Evolutionary conservation across 1,140 invertebrate genomes (phyloP), one percentile per base, ranked within the genome.

Genomic region (Aradophagus sp.): DNA sequence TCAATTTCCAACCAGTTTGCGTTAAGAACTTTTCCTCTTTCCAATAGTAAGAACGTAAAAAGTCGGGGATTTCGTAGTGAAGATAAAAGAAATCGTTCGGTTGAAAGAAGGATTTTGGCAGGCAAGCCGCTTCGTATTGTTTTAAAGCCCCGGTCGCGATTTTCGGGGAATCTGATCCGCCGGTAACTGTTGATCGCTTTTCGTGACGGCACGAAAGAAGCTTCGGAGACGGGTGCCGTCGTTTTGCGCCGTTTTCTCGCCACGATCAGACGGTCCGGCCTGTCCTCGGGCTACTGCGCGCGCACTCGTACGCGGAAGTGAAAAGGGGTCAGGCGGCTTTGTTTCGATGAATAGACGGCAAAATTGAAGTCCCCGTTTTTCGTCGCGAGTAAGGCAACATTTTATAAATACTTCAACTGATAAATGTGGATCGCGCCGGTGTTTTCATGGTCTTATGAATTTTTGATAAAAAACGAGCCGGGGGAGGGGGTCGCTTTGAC

Each of bases 281-380:
- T 69, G 65, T 55, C 65, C 55, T 66, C 59, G 44, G 61, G 61
- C 71, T 74, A 52, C 65, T 27, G 59, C 68, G 61, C 48, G 12
- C 42, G 31, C 65, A 55, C 53, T 53, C n/a, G 44, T 65, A 68
- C 47, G 59, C 48, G 71, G 61, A 74, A 66, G 55, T 66, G 53
- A 66, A 69, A 62, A 66, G 66, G 45, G 66, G 59, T 58, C 67
- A 62, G n/a, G 32, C 61, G 61, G 61, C 66, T 70, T 74, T 74
- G 71, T 74, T 62, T 69, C 32, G 66, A 42, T 69, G 65, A 74
- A 74, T 74, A 61, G 65, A 52, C n/a, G 52, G 19, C 42, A n/a
- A 65, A 66, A 66, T 69, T 69, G 61, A 69, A 56, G 50, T 61
- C 63, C 41, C n/a, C n/a, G n/a, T 45, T 47, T 29, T 63, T 41